phyloP scores from a whole-genome alignment of 2,113 vertebrate genomes.

The Marmota monax region DNA sequence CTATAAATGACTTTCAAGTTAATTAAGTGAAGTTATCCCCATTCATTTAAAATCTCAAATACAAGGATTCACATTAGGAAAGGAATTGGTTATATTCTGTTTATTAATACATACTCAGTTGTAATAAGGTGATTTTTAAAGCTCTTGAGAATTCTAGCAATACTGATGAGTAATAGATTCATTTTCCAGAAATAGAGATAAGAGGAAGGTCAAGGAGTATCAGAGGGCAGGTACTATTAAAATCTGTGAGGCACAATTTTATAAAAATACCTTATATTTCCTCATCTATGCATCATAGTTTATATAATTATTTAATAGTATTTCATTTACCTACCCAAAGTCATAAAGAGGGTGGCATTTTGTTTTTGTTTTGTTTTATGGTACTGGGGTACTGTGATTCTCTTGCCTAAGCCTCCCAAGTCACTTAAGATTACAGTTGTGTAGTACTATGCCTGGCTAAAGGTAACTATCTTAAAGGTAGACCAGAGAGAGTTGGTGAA shows the following conservation, averaged over 20 bases:
- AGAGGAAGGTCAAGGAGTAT: background rate
- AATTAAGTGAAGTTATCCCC: background rate
- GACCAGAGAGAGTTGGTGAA: background rate
- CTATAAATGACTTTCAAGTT: conserved; percentile 40
- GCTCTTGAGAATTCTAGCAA: conserved; percentile 16
- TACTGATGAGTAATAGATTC: background rate
- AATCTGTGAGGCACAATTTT: conserved; percentile 6
- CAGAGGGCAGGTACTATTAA: background rate
- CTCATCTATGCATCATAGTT: conserved; percentile 13
- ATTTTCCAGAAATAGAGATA: background rate
- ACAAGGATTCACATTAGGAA: background rate
- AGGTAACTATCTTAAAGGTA: conserved; percentile 27
- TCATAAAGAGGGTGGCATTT: background rate
- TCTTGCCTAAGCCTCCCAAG: too few relatives aligned
- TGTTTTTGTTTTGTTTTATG: too few relatives aligned
- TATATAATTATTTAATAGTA: background rate
- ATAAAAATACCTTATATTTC: background rate
- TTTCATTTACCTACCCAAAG: conserved; percentile 35
- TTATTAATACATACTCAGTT: conserved; percentile 52
- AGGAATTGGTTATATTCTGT: background rate
- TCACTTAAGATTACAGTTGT: too few relatives aligned
- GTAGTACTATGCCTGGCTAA: too few relatives aligned
- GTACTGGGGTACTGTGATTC: background rate
- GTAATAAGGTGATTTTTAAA: background rate
- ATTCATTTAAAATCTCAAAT: conserved; percentile 55